Evolutionary conservation across 2,888 invertebrate genomes (phyloP).

Genomic region (Pemphredon lugubris): DNA sequence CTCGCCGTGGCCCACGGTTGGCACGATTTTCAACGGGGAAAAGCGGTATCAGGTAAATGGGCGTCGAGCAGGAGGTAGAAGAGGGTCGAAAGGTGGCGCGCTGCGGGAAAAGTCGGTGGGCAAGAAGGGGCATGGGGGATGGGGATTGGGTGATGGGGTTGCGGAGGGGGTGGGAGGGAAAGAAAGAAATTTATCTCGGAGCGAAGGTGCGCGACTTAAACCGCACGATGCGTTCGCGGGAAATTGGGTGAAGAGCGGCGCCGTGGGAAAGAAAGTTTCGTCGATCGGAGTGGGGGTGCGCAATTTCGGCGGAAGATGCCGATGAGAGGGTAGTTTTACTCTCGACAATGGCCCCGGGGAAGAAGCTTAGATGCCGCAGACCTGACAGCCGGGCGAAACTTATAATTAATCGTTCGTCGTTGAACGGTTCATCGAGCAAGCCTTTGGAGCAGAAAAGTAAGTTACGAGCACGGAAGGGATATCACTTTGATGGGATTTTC

Average conservation of each 20-base stretch:
- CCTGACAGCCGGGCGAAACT: slow-evolving; percentile 16
- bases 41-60: slow-evolving; percentile 6
- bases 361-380: too few relatives aligned
- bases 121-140: neutral
- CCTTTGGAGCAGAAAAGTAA: slow-evolving; percentile 9
- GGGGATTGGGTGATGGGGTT: too few relatives aligned
- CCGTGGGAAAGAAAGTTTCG: too few relatives aligned
- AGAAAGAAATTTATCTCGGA: too few relatives aligned
- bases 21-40: slow-evolving; percentile 47
- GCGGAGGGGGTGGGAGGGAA: too few relatives aligned
- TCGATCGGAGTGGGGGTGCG: too few relatives aligned
- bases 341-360: too few relatives aligned
- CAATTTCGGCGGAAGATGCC: too few relatives aligned
- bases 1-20: slow-evolving; percentile 35
- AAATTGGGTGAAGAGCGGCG: too few relatives aligned
- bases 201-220: too few relatives aligned
- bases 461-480: neutral
- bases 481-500: slow-evolving; percentile 7
- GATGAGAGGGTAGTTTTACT: too few relatives aligned
- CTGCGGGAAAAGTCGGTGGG: slow-evolving; percentile 11
- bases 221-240: too few relatives aligned
- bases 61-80: neutral
- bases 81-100: slow-evolving; percentile 8
- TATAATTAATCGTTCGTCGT: slow-evolving; percentile 32
- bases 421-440: slow-evolving; percentile 12